A percentile compares a stretch with the other conserved stretches of the same genome.
phyloP scores from a whole-genome alignment of 92 coral and sea anemone genomes.

The Parazoanthus swiftii region DNA sequence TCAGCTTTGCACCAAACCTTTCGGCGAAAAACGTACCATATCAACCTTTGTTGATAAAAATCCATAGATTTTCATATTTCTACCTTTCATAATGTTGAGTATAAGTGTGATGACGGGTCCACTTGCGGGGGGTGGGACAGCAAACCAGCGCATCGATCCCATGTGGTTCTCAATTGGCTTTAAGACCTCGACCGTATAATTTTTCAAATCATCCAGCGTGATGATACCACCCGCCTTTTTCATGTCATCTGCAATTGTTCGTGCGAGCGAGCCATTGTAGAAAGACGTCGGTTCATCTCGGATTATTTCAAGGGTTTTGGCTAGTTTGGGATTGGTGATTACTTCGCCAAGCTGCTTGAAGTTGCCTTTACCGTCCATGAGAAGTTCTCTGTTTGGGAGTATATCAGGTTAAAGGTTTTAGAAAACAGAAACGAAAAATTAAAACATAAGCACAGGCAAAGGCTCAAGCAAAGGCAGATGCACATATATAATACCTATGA shows the following conservation, averaged over 20 bases:
- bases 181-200: constrained; percentile 19
- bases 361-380: constrained; percentile 28
- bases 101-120: constrained; percentile 53
- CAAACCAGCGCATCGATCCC: constrained; percentile 30
- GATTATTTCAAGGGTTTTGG: constrained; percentile 52
- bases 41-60: no score
- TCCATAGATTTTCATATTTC: background rate
- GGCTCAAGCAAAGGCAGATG: no score
- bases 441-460: no score
- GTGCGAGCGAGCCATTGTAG: constrained; percentile 54
- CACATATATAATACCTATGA: no score
- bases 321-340: constrained; percentile 45
- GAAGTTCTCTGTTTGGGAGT: constrained; percentile 35
- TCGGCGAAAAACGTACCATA: no score
- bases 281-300: constrained; percentile 55
- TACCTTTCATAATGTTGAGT: constrained; percentile 63
- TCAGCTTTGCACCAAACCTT: no score
- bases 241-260: constrained; percentile 52
- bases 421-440: background rate
- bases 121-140: constrained; percentile 64
- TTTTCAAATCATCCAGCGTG: constrained; percentile 46
- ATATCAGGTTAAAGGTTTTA: background rate
- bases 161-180: constrained; percentile 34
- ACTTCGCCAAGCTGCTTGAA: constrained; percentile 36
- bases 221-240: constrained; percentile 47